Evolutionary conservation across 2,113 vertebrate genomes (phyloP).

Genomic region (human): DNA sequence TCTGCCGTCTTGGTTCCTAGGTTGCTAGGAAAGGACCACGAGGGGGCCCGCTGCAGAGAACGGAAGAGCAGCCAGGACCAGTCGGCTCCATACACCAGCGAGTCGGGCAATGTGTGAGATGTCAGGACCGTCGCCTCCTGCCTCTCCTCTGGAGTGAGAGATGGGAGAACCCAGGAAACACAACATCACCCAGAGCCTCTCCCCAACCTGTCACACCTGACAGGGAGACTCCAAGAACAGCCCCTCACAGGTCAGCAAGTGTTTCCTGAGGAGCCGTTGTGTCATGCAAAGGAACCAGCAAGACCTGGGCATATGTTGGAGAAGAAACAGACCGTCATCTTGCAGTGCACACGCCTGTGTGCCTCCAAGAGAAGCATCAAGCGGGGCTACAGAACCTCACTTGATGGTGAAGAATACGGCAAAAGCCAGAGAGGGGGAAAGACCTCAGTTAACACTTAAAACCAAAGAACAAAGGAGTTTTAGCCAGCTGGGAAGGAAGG

Average conservation of each 20-base stretch:
- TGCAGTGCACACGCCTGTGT: background rate
- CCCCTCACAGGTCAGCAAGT: background rate
- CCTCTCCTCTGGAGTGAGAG: constrained; percentile 82
- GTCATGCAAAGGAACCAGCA: background rate
- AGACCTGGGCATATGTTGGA: no score
- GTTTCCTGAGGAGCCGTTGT: background rate
- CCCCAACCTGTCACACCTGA: no score
- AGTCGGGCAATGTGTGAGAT: constrained; percentile 91
- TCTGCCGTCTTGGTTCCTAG: constrained; percentile 30
- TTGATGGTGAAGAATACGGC: background rate
- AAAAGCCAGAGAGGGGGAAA: no score
- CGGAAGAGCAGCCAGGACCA: constrained; percentile 86
- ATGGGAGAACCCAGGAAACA: background rate
- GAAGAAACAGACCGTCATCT: background rate
- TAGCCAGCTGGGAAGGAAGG: background rate
- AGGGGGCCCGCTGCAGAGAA: background rate
- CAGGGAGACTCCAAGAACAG: background rate
- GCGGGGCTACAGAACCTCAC: background rate
- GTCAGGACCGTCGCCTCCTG: constrained; percentile 81
- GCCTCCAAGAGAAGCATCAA: background rate
- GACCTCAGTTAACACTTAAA: background rate
- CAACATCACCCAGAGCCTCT: background rate
- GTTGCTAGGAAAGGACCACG: background rate
- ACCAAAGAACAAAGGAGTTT: background rate
- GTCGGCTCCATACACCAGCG: constrained; percentile 94